Evolutionary conservation across 2,888 invertebrate genomes (phyloP), one percentile per base, ranked within the genome.

Genomic region (Eupithecia vulgata): DNA sequence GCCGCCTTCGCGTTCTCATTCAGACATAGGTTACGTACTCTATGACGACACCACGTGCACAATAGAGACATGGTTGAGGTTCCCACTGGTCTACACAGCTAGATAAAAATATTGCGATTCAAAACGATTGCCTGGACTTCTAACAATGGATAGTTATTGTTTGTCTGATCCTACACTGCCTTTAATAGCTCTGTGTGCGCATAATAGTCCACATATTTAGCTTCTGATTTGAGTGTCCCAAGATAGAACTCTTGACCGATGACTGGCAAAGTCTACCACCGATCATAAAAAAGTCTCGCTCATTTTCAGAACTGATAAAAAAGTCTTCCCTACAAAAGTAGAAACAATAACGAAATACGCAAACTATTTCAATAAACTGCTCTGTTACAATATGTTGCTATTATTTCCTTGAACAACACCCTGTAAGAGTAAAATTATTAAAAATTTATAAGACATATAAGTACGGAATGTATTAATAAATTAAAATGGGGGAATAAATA

Each of bases 21-120:
- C 71, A 72, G 45, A 68, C 65, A 70, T 48, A 69, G 66, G 72
- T 73, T 73, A 72, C 72, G 72, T 72, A 72, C 70, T 70, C n/a
- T 30, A 64, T 76, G 65, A 71, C 72, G 71, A 69, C 67, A 75
- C 73, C 42, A 69, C 69, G 34, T 37, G 66, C 65, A 70, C 45
- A 62, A 62, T 66, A 57, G 57, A 21, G 3, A 65, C 64, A 52
- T 70, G 30, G 64, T 25, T 73, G 67, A 65, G 65, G 25, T 65
- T 65, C 21, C 40, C 40, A 65, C 40, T 65, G 25, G 21, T 21
- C 65, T 65, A 40, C 13, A 30, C 25, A 12, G 42, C 66, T 64
- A 40, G 65, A 42, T 42, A 65, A 65, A 42, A 65, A 64, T 37
- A 64, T 64, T 37, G 40, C 40, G 12, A 40, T 40, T 21, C 40